Base-by-base conservation (phyloP, 2,797 vertebrate genomes). In the Chiloscyllium punctatum region DNA sequence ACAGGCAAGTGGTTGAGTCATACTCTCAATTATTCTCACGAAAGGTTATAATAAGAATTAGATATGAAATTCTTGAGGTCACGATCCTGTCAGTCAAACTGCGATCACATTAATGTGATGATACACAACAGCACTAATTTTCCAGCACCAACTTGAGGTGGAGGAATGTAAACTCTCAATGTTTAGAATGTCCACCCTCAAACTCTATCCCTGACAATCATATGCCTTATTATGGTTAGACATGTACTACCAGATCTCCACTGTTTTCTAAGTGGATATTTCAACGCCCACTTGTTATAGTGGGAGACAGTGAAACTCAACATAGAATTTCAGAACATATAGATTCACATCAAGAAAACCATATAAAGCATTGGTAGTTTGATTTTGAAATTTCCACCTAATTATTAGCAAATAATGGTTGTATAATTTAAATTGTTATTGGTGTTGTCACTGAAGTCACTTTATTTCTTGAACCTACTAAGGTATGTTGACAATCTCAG, bases 381-480 rank as follows among this genome's bases (percentile, higher is more conserved):
- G 66, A 9, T 68, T 37, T 92, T 68, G 42, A 25, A 37, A 84
- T 84, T 48, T 48, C n/a, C 33, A 6, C 6, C 48, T 21, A 48
- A 69, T 77, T 77, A 53, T 7, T 95, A 77, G 27, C 4, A n/a
- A 48, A 69, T 23, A 72, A 74, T 62, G 62, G 33, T 30, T 33
- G 13, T 74, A 77, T 77, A 92, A 69, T 92, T 92, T n/a, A 92
- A 37, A 91, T 91, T 37, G 8, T 84, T 48, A 84, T 25, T 48
- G 7, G 66, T 33, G 15, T 0, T 25, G 69, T 92, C 21, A 77
- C 53, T 33, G 33, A 51, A 51, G 53, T 74, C 23, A 0, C 18
- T 94, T 69, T 94, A 51, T 94, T 71, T 94, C 15, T 94, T 94
- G 42, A 95, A 94, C 21, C 27, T 37, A 94, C 11, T 71, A 37